Percentiles rank a stretch among this genome's conserved stretches.
phyloP scores from a whole-genome alignment of 2,797 vertebrate species.

The Ptychadena robeensis region DNA sequence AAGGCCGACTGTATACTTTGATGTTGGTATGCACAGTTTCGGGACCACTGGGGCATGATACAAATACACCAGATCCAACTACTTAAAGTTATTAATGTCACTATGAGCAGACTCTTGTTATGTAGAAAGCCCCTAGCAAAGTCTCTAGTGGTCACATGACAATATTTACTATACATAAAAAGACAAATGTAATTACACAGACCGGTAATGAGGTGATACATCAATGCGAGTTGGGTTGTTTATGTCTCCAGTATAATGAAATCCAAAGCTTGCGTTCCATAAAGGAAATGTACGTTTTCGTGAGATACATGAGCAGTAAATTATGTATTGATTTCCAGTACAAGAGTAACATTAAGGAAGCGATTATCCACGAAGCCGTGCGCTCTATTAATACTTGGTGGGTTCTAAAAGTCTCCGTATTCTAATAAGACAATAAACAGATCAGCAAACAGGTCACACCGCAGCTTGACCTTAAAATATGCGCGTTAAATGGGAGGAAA shows the following conservation, averaged over 20 bases:
- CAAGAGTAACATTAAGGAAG: conserved; percentile 36
- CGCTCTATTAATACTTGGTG: conserved; percentile 11
- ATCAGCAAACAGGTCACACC: conserved; percentile 1
- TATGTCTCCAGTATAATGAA: conserved; percentile 3
- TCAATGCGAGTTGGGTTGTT: not conserved
- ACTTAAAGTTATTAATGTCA: not conserved
- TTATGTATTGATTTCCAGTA: conserved; percentile 36
- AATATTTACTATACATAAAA: conserved; percentile 7
- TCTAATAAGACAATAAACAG: conserved; percentile 38
- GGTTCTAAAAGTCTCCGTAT: conserved; percentile 11
- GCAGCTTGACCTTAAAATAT: conserved; percentile 40
- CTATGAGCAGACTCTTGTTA: not conserved
- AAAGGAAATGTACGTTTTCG: conserved; percentile 32
- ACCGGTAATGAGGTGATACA: conserved; percentile 6
- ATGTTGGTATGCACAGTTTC: not conserved
- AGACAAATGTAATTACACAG: not conserved
- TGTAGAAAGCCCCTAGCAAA: not conserved
- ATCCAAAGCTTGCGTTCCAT: not conserved
- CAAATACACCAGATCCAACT: too few species aligned
- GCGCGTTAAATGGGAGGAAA: conserved; percentile 48
- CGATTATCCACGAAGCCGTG: conserved; percentile 19
- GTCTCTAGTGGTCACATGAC: not conserved
- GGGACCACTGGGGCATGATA: not conserved
- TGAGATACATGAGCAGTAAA: conserved; percentile 42
- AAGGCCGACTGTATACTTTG: too few species aligned